Percentiles rank a stretch among this genome's conserved stretches.
Conservation (phyloP, 2,888 invertebrate genomes). For the Cryptosula pallasiana region DNA sequence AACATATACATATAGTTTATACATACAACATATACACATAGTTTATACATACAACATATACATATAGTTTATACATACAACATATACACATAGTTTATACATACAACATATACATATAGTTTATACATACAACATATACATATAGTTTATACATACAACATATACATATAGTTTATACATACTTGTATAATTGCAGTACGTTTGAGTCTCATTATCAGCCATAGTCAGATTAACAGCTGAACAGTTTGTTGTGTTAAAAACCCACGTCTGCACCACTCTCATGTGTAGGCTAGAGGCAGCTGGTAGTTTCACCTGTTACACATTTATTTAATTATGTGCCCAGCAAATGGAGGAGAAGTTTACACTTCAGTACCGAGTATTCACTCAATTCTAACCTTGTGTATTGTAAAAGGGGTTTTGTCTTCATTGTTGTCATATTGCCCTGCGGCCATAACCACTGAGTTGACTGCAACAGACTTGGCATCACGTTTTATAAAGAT, state of each 20-base stretch:
- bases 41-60: neutral
- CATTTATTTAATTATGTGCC: too few species aligned
- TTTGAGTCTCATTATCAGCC: constrained; percentile 7
- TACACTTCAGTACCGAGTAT: too few species aligned
- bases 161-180: neutral
- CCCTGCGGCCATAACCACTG: neutral
- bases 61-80: neutral
- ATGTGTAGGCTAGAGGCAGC: constrained; percentile 10
- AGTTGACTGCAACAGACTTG: neutral
- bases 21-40: neutral
- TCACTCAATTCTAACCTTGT: too few species aligned
- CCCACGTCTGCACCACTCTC: constrained; percentile 12
- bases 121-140: neutral
- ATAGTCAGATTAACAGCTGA: neutral
- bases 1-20: neutral
- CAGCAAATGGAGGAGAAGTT: too few species aligned
- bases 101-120: neutral
- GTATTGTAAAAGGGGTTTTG: neutral
- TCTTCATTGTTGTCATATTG: neutral
- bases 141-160: neutral
- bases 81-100: neutral
- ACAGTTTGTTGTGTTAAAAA: constrained; percentile 11
- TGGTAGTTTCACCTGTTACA: neutral
- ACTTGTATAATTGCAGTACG: constrained; percentile 14
- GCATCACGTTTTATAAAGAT: neutral